These are phyloP conservation scores for Gnathonemus longibarbis DNA, from an alignment of 2,113 vertebrate species.

Conservation along the genomic window DNA sequence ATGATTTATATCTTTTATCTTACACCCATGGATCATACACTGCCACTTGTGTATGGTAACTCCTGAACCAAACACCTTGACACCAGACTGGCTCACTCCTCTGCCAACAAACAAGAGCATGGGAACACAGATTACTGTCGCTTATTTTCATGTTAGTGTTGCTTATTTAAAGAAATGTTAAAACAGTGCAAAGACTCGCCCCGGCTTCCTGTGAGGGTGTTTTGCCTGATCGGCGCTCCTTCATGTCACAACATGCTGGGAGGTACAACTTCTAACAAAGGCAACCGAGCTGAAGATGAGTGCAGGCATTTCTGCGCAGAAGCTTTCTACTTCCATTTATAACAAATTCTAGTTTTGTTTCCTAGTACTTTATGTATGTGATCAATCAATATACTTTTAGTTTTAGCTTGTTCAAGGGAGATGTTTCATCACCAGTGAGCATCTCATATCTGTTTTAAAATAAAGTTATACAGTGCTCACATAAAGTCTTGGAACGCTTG, in stretches of 20 bases:
- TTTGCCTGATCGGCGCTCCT: constrained; percentile 50
- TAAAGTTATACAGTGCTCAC: background rate
- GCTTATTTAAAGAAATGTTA: constrained; percentile 7
- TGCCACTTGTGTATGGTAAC: background rate
- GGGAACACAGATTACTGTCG: background rate
- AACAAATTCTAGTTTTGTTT: background rate
- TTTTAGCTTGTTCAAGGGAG: background rate
- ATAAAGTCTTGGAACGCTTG: background rate
- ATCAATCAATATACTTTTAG: background rate
- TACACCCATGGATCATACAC: background rate
- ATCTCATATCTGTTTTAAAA: background rate
- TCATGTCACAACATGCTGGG: constrained; percentile 53
- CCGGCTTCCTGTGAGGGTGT: constrained; percentile 4
- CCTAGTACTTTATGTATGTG: background rate
- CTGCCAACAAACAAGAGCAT: background rate
- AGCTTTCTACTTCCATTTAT: background rate
- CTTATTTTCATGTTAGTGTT: background rate
- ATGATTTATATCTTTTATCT: background rate
- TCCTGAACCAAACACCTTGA: background rate
- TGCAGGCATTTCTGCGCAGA: constrained; percentile 15
- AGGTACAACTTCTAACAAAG: constrained; percentile 52
- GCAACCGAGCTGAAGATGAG: constrained; percentile 49
- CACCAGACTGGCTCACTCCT: background rate
- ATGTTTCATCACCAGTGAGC: background rate
- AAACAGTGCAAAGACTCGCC: background rate